These are phyloP conservation scores for Rhinolophus sinicus DNA, from an alignment of 2,113 vertebrate genomes.

Conservation along the genomic window DNA sequence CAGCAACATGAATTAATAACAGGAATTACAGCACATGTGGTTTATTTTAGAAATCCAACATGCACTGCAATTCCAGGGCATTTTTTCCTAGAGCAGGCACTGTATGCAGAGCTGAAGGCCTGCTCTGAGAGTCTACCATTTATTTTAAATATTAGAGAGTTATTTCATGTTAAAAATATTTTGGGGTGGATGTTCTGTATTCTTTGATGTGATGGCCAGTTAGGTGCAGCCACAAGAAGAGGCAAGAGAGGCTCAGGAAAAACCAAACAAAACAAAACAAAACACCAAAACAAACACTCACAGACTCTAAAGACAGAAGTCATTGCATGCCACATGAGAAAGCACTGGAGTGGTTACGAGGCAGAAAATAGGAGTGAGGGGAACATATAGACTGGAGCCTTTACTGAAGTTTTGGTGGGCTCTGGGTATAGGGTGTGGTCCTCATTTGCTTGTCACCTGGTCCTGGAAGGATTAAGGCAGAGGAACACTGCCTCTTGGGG, in stretches of 20 bases:
- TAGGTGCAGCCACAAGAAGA: not conserved
- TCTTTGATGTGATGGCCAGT: not conserved
- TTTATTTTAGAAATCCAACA: conserved; percentile 15
- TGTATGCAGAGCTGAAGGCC: not conserved
- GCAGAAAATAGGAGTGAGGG: not conserved
- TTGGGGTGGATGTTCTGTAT: not conserved
- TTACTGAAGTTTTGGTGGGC: not conserved
- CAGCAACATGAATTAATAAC: conserved; percentile 16
- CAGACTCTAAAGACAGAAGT: not conserved
- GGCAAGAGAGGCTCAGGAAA: not conserved
- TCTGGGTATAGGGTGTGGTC: not conserved
- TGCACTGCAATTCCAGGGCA: not conserved
- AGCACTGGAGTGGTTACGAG: not conserved
- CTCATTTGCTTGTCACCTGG: not conserved
- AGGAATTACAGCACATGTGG: not conserved
- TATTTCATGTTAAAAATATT: not conserved
- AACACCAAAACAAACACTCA: too few relatives aligned
- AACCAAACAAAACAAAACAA: not conserved
- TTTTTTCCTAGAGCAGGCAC: not conserved
- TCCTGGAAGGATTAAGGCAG: not conserved
- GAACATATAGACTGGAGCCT: not conserved
- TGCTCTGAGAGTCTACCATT: not conserved
- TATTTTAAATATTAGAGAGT: not conserved
- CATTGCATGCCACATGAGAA: not conserved
- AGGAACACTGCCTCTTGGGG: not conserved